Percentiles rank a stretch among this genome's conserved stretches.
phyloP scores from a whole-genome alignment of 2,888 invertebrate genomes.

The Drosophila birchii region DNA sequence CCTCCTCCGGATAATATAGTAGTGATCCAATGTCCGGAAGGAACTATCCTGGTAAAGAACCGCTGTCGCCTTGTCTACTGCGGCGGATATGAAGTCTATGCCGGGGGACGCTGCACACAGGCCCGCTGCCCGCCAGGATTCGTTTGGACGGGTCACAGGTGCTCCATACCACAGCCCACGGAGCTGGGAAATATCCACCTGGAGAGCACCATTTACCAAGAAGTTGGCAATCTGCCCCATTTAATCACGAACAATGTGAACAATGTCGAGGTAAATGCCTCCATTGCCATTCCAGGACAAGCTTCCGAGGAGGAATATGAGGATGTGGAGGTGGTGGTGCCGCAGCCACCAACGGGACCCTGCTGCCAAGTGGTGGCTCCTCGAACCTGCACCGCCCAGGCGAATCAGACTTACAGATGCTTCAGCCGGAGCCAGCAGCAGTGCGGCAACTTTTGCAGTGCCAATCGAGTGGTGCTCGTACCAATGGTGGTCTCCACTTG shows the following conservation, averaged over 20 bases:
- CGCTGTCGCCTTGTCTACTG: constrained; percentile 75
- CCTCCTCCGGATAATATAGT: constrained; percentile 40
- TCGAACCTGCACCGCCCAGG: constrained; percentile 60
- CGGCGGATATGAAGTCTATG: constrained; percentile 52
- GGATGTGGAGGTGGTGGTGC: constrained; percentile 1
- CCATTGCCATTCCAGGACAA: constrained; percentile 35
- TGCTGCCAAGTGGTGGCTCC: constrained; percentile 79
- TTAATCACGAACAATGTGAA: constrained; percentile 65
- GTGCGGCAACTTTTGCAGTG: constrained; percentile 75
- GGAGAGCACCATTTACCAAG: constrained; percentile 45
- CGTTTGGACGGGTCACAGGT: constrained; percentile 68
- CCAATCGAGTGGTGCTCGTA: constrained; percentile 66
- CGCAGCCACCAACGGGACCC: constrained; percentile 9
- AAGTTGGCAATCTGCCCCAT: constrained; percentile 43
- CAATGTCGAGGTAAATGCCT: constrained; percentile 63
- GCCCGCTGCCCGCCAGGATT: constrained; percentile 70
- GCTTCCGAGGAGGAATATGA: constrained; percentile 41
- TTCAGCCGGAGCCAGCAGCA: constrained; percentile 62
- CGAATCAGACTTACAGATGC: constrained; percentile 65
- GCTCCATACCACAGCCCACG: constrained; percentile 53
- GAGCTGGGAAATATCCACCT: constrained; percentile 52
- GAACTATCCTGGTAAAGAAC: constrained; percentile 58
- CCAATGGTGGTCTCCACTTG: constrained; percentile 51
- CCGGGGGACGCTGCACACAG: constrained; percentile 59
- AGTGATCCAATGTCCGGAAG: constrained; percentile 56